Conservation (phyloP, 2,797 vertebrate genomes). For the Margarornis squamiger region DNA sequence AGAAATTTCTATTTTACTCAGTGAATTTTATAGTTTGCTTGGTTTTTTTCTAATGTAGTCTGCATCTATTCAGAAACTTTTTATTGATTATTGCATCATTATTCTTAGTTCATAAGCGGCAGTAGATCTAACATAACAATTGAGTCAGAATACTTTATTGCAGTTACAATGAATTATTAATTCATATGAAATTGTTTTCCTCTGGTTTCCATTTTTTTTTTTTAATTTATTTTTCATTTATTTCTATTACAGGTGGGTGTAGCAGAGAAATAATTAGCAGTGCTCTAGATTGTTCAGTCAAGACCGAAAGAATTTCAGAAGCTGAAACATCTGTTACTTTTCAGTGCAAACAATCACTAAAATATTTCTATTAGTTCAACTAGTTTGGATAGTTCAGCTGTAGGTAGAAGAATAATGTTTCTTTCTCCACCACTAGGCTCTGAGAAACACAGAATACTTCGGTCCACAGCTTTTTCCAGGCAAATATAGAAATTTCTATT, state of each 20-base stretch:
- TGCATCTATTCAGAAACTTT: background rate
- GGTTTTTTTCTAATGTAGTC: background rate
- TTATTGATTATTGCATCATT: background rate
- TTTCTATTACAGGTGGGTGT: background rate
- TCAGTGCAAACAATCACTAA: background rate
- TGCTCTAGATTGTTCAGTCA: background rate
- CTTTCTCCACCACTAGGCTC: background rate
- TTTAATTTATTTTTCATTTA: background rate
- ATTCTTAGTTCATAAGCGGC: background rate
- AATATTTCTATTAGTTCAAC: background rate
- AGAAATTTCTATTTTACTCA: background rate
- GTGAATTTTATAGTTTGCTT: background rate
- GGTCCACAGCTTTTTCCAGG: background rate
- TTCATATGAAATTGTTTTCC: background rate
- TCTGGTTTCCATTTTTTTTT: background rate
- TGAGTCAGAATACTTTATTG: background rate
- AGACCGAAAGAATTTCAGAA: background rate
- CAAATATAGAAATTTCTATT: background rate
- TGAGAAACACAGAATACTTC: background rate
- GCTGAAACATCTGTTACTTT: background rate
- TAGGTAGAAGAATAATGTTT: background rate
- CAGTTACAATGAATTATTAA: background rate
- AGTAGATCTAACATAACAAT: background rate
- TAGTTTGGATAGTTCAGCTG: background rate
- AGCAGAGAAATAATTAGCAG: background rate